phyloP scores from a whole-genome alignment of 2,797 vertebrate species.

The Coracias cyanogaster region DNA sequence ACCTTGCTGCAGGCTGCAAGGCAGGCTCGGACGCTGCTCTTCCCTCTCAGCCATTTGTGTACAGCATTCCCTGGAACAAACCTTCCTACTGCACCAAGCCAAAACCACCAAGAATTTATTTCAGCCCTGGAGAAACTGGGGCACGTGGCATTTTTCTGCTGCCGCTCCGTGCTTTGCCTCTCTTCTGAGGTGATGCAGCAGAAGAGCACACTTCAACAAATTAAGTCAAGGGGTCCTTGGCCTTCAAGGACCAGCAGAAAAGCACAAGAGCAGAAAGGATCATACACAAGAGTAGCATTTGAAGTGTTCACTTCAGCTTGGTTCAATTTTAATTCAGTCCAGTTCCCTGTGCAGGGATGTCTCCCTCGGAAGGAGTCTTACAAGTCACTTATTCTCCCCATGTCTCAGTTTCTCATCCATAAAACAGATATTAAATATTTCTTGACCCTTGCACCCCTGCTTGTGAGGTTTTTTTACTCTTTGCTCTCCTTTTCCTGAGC shows the following conservation, averaged over 20 bases:
- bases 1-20: neutral
- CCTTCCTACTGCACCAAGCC: neutral
- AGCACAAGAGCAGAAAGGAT: neutral
- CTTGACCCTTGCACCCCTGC: neutral
- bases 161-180: neutral
- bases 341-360: neutral
- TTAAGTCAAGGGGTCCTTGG: neutral
- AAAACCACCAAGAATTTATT: constrained; percentile 24
- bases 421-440: neutral
- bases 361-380: neutral
- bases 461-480: neutral
- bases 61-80: neutral
- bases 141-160: neutral
- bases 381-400: neutral
- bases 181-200: neutral
- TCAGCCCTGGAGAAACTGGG: constrained; percentile 11
- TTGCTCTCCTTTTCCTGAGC: neutral
- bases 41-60: neutral
- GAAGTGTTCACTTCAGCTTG: neutral
- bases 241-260: neutral
- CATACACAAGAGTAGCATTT: neutral
- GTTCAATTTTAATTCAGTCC: neutral
- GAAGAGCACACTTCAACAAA: neutral
- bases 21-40: neutral
- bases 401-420: neutral